Base-by-base conservation (phyloP, 2,888 invertebrate genomes). In the Daptonema setosum region DNA sequence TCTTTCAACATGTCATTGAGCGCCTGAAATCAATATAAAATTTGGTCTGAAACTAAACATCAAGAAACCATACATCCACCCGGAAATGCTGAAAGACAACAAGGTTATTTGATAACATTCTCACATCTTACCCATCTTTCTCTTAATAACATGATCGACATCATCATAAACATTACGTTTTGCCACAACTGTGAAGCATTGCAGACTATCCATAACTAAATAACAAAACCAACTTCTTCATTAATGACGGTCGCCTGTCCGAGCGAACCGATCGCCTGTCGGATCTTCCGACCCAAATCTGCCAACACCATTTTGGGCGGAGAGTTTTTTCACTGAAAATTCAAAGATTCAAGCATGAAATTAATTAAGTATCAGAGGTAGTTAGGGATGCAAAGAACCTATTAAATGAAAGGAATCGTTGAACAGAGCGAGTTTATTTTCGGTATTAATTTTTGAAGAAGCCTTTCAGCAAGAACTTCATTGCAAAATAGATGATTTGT, bases 251-350 rank as follows among this genome's bases (percentile, higher is more conserved):
- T 93, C 60, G 93, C 93, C 78, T 88, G 88, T 77, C 91, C 93
- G 64, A 97, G 78, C 56, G 91, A 91, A 73, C 91, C 85, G 74
- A 97, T 78, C 61, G 97, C 97, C 74, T 87, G 85, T 70, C 95
- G 95, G 72, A 99, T 97, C 79, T 93, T 93, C 72, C 97, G 83
- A 72, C 97, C 97, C 74, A 97, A 81, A 80, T 99, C 97, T 69
- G 97, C 97, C 80, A 99, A 85, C 74, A 97, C 97, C 97, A 97
- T 99, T 60, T 70, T 76, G 61, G 48, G 24, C 35, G 5, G 28
- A 30, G n/a, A n/a, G n/a, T n/a, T n/a, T n/a, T n/a, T n/a, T n/a
- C n/a, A n/a, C n/a, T n/a, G n/a, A n/a, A n/a, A n/a, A n/a, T n/a
- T n/a, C n/a, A n/a, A n/a, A n/a, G n/a, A n/a, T n/a, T n/a, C n/a